Evolutionary conservation across 2,888 invertebrate genomes (phyloP), one percentile per base, ranked within the genome.

Genomic region (Lissocephala sabroskyi): DNA sequence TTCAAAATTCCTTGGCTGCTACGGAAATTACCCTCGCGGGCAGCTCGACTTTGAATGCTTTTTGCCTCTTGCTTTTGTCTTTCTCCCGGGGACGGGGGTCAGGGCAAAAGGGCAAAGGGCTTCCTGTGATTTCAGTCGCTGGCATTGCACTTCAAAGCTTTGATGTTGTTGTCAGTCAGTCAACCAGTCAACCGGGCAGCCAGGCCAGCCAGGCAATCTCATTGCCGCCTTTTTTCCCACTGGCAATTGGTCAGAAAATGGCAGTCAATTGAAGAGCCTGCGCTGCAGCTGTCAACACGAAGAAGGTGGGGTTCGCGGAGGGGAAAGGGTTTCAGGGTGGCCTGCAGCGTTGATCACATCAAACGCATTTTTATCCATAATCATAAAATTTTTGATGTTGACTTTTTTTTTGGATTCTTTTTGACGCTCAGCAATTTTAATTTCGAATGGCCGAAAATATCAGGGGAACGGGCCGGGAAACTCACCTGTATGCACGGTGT

Each of bases 401-500:
- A 30, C 16, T 10, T 30, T 41, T 41, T 16, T 14, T 9, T 41
- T 13, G n/a, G n/a, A n/a, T n/a, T 46, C 33, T 2, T 29, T 41
- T 30, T 53, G 35, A 28, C n/a, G n/a, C n/a, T n/a, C n/a, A n/a
- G 13, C 11, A 58, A 58, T 57, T 57, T 57, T 57, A 56, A 56
- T 56, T 47, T 59, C 44, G 55, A n/a, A 48, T 39, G 40, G 47
- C 59, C 59, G 46, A 46, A 56, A 32, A 56, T 56, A 43, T 42
- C 14, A 30, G 26, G 9, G 14, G n/a, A n/a, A n/a, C n/a, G n/a
- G n/a, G n/a, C n/a, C n/a, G n/a, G n/a, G n/a, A n/a, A 13, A 87
- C 92, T 92, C 85, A 95, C 95, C 95, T 86, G 94, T 94, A 85
- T 94, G 93, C 86, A 93, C 92, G 50, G 95, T 95, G 82, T 95